Conservation (phyloP, 2,113 vertebrate genomes). For the Elanoides forficatus region DNA sequence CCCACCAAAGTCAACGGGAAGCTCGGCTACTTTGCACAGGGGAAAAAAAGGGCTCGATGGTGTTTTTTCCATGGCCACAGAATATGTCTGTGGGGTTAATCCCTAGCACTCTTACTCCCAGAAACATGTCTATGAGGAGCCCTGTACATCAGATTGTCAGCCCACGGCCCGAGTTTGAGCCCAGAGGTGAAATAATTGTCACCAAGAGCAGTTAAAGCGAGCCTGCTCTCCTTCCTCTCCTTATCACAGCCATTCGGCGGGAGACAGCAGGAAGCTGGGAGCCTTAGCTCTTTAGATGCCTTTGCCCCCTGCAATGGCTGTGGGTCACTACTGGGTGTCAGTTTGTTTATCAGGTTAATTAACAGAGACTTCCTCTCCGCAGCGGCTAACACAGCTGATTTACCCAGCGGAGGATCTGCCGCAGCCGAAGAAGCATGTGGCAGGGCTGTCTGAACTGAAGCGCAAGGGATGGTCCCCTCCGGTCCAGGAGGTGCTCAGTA, state of each 20-base stretch:
- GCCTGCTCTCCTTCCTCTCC: neutral
- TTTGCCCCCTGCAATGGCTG: neutral
- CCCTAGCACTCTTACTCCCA: neutral
- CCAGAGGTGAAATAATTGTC: neutral
- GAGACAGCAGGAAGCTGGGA: neutral
- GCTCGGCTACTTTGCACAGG: neutral
- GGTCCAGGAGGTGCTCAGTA: slow-evolving; percentile 34
- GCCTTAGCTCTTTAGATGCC: neutral
- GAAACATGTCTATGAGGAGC: neutral
- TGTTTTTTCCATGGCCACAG: neutral
- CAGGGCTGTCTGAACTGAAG: accelerated
- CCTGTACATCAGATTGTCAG: neutral
- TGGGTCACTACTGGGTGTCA: neutral
- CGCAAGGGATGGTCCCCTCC: neutral
- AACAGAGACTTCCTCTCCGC: neutral
- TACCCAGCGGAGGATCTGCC: slow-evolving; percentile 70
- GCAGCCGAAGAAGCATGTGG: neutral
- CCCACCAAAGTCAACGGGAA: neutral
- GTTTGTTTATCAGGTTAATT: slow-evolving; percentile 15
- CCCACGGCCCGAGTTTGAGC: neutral
- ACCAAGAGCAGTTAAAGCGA: accelerated
- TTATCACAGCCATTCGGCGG: accelerated
- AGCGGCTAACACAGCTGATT: slow-evolving; percentile 71
- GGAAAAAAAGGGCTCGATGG: accelerated
- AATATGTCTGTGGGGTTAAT: neutral